Base-by-base conservation (phyloP, 2,113 vertebrate species). In the Ameiurus melas region DNA sequence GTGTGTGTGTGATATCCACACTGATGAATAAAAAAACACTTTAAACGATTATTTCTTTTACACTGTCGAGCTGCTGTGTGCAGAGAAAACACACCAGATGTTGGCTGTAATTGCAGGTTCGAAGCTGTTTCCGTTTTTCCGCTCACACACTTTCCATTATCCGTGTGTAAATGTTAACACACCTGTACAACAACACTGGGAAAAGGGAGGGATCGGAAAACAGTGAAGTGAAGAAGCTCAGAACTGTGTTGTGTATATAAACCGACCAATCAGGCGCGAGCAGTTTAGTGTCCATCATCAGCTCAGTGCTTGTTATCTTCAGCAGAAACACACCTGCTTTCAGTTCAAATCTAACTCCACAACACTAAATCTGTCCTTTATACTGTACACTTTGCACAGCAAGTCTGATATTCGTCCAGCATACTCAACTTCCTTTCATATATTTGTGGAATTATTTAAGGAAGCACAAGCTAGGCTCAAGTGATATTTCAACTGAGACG, bases 101-200 rank as follows among this genome's bases (percentile, higher is more conserved):
- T 27, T n/a, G 22, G 4, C 43, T 78, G 22, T 77, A 77, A 77
- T 77, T 77, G n/a, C 75, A 78, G 75, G 25, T 25, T 51, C 16
- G 75, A 25, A 78, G 75, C 75, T n/a, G 25, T 25, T 78, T 78
- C 75, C 43, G 25, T n/a, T 77, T 51, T 27, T 51, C 73, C 25
- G 4, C 22, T 78, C 75, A n/a, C 75, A 78, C 43, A n/a, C 47
- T 51, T 51, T 78, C 75, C 75, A 78, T 51, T 27, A 51, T 51
- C 75, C 17, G 3, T 78, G 75, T 51, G 75, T 78, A 78, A 78
- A 78, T 51, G 75, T 51, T 78, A 78, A 78, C 75, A 78, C 75
- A 78, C 75, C 75, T 78, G 75, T 78, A 51, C 25, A 51, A n/a
- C 39, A 51, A 77, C 73, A 77, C 22, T 27, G 4, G 43, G 75